phyloP scores from a whole-genome alignment of 2,888 invertebrate genomes.

The Keiferia lycopersicella region DNA sequence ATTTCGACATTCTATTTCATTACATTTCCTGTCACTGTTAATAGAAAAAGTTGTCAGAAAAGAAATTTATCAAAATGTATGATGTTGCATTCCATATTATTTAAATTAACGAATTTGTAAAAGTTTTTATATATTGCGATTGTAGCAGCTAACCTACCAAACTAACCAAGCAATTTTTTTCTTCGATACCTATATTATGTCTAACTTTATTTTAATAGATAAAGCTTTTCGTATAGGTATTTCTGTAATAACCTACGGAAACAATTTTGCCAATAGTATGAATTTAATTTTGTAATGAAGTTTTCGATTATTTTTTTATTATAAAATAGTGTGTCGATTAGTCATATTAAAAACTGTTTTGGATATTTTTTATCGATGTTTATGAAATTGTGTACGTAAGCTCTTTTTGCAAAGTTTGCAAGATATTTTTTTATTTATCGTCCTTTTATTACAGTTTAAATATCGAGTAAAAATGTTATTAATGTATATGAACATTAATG shows the following conservation, averaged over 20 bases:
- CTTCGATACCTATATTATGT: neutral
- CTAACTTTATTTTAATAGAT: neutral
- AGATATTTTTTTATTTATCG: neutral
- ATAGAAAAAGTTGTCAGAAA: too few species aligned
- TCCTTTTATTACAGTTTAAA: neutral
- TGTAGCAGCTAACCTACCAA: too few species aligned
- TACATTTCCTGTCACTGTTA: too few species aligned
- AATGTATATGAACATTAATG: neutral
- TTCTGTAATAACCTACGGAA: neutral
- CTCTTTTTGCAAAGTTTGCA: neutral
- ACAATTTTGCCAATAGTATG: slow-evolving; percentile 14
- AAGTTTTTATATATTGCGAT: too few species aligned
- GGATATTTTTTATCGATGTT: slow-evolving; percentile 19
- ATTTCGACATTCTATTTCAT: too few species aligned
- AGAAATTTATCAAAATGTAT: too few species aligned
- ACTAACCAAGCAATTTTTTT: too few species aligned
- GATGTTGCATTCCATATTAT: too few species aligned
- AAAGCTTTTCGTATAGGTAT: neutral
- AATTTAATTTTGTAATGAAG: slow-evolving; percentile 20
- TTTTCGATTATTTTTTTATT: slow-evolving; percentile 11
- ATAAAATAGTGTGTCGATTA: slow-evolving; percentile 19
- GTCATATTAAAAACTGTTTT: slow-evolving; percentile 20
- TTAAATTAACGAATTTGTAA: too few species aligned
- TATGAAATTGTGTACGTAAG: slow-evolving; percentile 16
- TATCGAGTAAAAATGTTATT: neutral